These are phyloP conservation scores for Agrotis segetum DNA, from an alignment of 2,888 invertebrate species.

Conservation along the genomic window DNA sequence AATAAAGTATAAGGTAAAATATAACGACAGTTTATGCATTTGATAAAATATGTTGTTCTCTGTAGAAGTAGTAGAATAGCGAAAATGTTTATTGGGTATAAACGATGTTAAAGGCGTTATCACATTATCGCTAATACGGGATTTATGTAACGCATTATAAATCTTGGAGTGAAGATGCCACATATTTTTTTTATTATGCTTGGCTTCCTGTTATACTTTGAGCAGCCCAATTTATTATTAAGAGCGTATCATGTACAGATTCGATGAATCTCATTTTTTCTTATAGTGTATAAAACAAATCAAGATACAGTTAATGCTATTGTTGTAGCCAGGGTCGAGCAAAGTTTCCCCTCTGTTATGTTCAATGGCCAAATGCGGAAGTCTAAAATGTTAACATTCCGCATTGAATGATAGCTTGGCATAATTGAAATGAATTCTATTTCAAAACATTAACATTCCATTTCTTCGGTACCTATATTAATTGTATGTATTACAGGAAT, in stretches of 20 bases:
- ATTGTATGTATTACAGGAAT: conserved; percentile 51
- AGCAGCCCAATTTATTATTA: conserved; percentile 40
- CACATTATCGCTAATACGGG: conserved; percentile 16
- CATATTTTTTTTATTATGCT: conserved; percentile 16
- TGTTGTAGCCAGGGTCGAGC: conserved; percentile 4
- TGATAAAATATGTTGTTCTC: conserved; percentile 56
- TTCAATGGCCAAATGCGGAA: conserved; percentile 8
- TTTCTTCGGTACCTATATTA: conserved; percentile 70
- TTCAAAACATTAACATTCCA: conserved; percentile 75
- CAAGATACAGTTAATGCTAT: conserved; percentile 7
- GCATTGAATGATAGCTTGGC: conserved; percentile 45
- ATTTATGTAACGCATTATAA: conserved; percentile 28
- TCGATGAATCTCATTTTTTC: conserved; percentile 60
- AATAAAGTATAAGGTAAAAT: conserved; percentile 48
- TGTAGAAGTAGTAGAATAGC: conserved; percentile 56
- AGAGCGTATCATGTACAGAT: conserved; percentile 57
- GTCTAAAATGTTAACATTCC: conserved; percentile 53
- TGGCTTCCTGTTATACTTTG: conserved; percentile 23
- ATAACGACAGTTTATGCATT: conserved; percentile 46
- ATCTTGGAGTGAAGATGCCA: conserved; percentile 20
- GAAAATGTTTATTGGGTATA: conserved; percentile 40
- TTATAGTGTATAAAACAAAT: conserved; percentile 21
- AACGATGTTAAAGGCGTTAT: conserved; percentile 31
- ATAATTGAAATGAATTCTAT: conserved; percentile 50
- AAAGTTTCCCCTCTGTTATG: not conserved